Conservation (phyloP, 2,113 vertebrate species). For the Girardinichthys multiradiatus region DNA sequence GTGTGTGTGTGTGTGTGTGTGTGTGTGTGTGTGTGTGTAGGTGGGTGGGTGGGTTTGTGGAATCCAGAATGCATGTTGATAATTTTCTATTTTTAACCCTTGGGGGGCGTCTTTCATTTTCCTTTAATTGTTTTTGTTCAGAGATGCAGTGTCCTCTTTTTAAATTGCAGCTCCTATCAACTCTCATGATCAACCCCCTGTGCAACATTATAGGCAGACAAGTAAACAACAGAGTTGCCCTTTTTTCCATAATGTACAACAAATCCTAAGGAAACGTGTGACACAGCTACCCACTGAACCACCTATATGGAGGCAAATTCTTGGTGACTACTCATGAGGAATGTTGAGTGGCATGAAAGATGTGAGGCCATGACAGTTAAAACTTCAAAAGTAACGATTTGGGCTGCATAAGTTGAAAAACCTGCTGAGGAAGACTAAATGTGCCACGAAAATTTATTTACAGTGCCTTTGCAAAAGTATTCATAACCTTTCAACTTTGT, state of each 20-base stretch:
- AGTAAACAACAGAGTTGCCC: conserved; percentile 83
- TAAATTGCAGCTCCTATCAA: conserved; percentile 84
- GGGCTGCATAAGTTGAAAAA: conserved; percentile 69
- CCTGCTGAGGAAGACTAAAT: conserved; percentile 60
- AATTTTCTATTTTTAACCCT: conserved; percentile 88
- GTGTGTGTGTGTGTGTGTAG: conserved; percentile 37
- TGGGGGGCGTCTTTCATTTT: conserved; percentile 84
- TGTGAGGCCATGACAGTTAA: conserved; percentile 3
- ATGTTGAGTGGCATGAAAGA: conserved; percentile 8
- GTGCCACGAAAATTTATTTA: conserved; percentile 18
- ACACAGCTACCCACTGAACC: conserved; percentile 36
- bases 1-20: conserved; percentile 36
- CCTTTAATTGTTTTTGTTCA: conserved; percentile 87
- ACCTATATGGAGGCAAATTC: background rate
- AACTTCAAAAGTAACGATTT: conserved; percentile 42
- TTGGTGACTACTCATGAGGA: background rate
- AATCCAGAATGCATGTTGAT: conserved; percentile 85
- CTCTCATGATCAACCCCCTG: conserved; percentile 81
- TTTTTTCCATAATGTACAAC: conserved; percentile 69
- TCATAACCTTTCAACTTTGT: background rate
- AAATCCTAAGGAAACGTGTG: conserved; percentile 60
- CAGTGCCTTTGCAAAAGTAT: background rate
- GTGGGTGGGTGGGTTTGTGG: conserved; percentile 47
- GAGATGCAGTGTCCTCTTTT: conserved; percentile 82
- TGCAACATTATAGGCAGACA: conserved; percentile 75